Conservation (phyloP, 2,888 invertebrate genomes). For the Tillus elongatus region DNA sequence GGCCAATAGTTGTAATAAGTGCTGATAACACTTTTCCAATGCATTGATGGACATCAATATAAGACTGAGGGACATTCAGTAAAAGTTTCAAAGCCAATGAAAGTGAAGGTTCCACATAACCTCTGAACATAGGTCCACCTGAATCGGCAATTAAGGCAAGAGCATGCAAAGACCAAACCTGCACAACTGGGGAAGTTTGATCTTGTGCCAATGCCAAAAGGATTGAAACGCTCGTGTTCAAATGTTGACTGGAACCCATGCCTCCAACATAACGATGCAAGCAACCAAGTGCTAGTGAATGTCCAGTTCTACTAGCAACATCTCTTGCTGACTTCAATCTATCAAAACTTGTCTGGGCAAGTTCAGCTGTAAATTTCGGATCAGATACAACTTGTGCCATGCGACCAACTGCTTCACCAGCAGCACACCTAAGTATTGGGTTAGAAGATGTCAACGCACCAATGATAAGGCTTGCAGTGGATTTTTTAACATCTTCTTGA, state of each 20-base stretch:
- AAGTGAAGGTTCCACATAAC: constrained; percentile 91
- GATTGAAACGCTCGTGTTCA: constrained; percentile 90
- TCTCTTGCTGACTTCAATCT: constrained; percentile 77
- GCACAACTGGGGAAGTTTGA: constrained; percentile 85
- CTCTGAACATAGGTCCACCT: constrained; percentile 97
- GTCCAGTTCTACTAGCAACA: constrained; percentile 76
- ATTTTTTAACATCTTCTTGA: constrained; percentile 82
- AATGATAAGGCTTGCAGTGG: constrained; percentile 71
- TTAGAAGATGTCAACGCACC: constrained; percentile 66
- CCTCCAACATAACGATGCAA: constrained; percentile 93
- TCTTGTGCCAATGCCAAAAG: constrained; percentile 91
- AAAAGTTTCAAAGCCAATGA: constrained; percentile 83
- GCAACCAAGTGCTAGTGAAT: constrained; percentile 90
- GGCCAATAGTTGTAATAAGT: constrained; percentile 94
- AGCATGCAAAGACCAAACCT: constrained; percentile 96
- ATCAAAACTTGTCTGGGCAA: constrained; percentile 85
- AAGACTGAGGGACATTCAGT: constrained; percentile 80
- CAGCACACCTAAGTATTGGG: constrained; percentile 80
- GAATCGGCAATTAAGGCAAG: constrained; percentile 93
- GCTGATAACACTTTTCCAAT: constrained; percentile 90
- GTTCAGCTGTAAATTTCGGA: constrained; percentile 77
- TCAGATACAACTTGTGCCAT: constrained; percentile 85
- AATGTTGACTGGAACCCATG: constrained; percentile 89
- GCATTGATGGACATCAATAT: constrained; percentile 86
- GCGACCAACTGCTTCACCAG: constrained; percentile 90